Percentiles rank a stretch among this genome's conserved stretches.
These are phyloP conservation scores for Polietes domitor DNA, from an alignment of 2,888 invertebrate genomes.

Conservation along the genomic window DNA sequence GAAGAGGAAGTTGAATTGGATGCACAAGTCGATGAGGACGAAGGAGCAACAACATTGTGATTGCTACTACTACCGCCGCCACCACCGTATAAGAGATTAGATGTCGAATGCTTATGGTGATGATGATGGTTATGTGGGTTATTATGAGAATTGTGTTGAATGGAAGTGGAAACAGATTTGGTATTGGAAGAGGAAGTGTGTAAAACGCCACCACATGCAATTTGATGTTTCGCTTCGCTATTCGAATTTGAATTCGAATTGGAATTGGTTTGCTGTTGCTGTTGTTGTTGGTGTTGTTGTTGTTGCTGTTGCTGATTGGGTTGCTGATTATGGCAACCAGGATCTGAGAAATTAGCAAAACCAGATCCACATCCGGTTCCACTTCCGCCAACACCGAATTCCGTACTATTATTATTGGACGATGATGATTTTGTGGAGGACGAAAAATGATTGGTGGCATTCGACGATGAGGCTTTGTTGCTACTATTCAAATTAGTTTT, in stretches of 20 bases:
- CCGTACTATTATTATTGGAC: slow-evolving; percentile 66
- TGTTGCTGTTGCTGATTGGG: slow-evolving; percentile 52
- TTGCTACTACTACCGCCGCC: slow-evolving; percentile 54
- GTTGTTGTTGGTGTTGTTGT: slow-evolving; percentile 64
- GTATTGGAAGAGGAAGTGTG: slow-evolving; percentile 74
- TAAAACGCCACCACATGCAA: slow-evolving; percentile 64
- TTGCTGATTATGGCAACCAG: slow-evolving; percentile 64
- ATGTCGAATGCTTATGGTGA: slow-evolving; percentile 63
- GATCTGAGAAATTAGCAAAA: slow-evolving; percentile 67
- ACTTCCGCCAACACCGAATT: slow-evolving; percentile 72
- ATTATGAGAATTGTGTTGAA: slow-evolving; percentile 72
- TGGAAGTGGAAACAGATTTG: slow-evolving; percentile 79
- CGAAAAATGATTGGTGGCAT: slow-evolving; percentile 66
- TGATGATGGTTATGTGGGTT: slow-evolving; percentile 59
- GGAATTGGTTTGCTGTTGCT: slow-evolving; percentile 57
- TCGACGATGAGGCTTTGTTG: slow-evolving; percentile 65
- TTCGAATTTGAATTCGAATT: slow-evolving; percentile 28
- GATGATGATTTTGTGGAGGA: slow-evolving; percentile 65
- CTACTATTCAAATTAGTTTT: slow-evolving; percentile 68
- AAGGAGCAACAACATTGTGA: slow-evolving; percentile 63
- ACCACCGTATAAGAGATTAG: slow-evolving; percentile 62
- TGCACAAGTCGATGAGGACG: slow-evolving; percentile 65
- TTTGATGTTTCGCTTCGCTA: slow-evolving; percentile 59
- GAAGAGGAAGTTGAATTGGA: slow-evolving; percentile 64
- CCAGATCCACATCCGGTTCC: slow-evolving; percentile 75